phyloP scores from a whole-genome alignment of 2,888 invertebrate species.

The Lasioglossum calceatum region DNA sequence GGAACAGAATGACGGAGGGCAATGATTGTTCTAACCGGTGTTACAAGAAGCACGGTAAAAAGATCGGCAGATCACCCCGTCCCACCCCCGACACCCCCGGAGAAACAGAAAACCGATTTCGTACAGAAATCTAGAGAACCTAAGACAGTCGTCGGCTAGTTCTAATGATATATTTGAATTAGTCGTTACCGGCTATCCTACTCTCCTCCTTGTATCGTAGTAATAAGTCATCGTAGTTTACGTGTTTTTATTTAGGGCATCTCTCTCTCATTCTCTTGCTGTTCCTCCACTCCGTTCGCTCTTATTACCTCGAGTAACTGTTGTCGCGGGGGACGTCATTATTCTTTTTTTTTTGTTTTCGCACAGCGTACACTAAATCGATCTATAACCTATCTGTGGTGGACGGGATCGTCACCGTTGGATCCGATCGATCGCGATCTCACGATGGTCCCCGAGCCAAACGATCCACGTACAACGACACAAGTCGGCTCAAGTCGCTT shows the following conservation, averaged over 20 bases:
- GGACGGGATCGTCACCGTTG: slow-evolving; percentile 50
- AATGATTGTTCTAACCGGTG: slow-evolving; percentile 19
- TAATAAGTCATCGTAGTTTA: slow-evolving; percentile 71
- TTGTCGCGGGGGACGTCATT: slow-evolving; percentile 53
- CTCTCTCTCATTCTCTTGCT: slow-evolving; percentile 11
- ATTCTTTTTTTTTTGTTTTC: slow-evolving; percentile 11
- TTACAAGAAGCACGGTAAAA: slow-evolving; percentile 43
- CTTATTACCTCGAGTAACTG: slow-evolving; percentile 59
- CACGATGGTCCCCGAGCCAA: slow-evolving; percentile 53
- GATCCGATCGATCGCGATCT: slow-evolving; percentile 47
- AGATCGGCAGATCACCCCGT: slow-evolving; percentile 30
- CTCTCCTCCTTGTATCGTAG: slow-evolving; percentile 60
- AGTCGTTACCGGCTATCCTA: slow-evolving; percentile 77
- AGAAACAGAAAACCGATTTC: slow-evolving; percentile 46
- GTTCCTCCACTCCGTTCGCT: slow-evolving; percentile 1
- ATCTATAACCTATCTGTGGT: slow-evolving; percentile 65
- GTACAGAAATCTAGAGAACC: slow-evolving; percentile 67
- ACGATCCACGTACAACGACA: background rate
- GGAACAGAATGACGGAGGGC: background rate
- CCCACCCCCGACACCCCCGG: slow-evolving; percentile 48
- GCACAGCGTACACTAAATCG: slow-evolving; percentile 68
- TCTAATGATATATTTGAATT: slow-evolving; percentile 81
- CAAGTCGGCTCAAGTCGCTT: slow-evolving; percentile 6
- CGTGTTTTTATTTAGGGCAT: slow-evolving; percentile 67
- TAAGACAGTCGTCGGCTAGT: slow-evolving; percentile 80